Percentiles rank a stretch among this genome's conserved stretches.
phyloP scores from a whole-genome alignment of 2,797 vertebrate species.

The Rhabdomys pumilio region DNA sequence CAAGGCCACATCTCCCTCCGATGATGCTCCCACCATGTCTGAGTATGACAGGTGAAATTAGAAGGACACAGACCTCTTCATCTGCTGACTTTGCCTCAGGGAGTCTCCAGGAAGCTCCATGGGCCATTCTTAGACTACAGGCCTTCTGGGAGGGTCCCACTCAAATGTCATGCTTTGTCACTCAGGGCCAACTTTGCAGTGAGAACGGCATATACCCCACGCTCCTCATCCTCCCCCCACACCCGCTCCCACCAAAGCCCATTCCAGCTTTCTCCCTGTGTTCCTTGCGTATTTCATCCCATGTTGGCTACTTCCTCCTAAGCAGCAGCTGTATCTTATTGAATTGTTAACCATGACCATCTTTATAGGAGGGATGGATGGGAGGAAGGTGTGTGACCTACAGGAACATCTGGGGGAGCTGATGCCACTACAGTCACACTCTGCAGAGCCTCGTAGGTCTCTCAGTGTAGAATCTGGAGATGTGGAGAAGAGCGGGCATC shows the following conservation, averaged over 20 bases:
- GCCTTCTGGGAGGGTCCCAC: not conserved
- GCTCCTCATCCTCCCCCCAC: not conserved
- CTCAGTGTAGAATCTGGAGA: constrained; percentile 34
- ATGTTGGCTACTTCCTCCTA: not conserved
- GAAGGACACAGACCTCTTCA: not conserved
- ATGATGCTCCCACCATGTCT: not conserved
- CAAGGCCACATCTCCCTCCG: too few relatives aligned
- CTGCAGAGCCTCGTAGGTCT: not conserved
- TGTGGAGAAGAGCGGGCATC: not conserved
- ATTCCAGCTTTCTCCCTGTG: not conserved
- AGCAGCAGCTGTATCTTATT: not conserved
- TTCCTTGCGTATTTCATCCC: not conserved
- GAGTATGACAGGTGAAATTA: not conserved
- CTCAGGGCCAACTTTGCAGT: not conserved
- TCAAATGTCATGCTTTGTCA: not conserved
- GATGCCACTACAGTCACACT: not conserved
- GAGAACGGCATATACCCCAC: not conserved
- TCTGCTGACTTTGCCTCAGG: not conserved
- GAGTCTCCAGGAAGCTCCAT: not conserved
- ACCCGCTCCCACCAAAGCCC: not conserved
- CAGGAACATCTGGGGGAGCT: not conserved
- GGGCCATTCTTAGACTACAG: not conserved
- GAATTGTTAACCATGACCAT: not conserved
- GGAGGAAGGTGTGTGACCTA: not conserved
- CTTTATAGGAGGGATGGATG: not conserved